Conservation (phyloP, 2,888 invertebrate species). For the Acanthosepion pharaonis region DNA sequence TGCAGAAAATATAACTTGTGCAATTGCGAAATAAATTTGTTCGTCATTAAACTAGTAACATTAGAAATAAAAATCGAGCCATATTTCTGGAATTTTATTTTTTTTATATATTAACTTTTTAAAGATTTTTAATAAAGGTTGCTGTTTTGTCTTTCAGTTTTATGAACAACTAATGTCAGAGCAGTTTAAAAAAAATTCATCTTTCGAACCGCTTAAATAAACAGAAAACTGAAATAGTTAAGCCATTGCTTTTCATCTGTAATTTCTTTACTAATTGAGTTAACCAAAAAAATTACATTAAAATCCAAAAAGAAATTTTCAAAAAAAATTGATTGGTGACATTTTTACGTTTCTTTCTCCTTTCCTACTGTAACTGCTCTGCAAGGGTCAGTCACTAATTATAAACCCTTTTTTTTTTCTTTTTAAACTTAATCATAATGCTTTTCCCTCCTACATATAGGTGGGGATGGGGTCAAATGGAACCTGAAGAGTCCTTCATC, state of each 20-base stretch:
- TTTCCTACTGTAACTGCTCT: background rate
- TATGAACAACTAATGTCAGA: background rate
- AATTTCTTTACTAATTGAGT: background rate
- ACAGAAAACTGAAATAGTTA: background rate
- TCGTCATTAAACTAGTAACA: too few relatives aligned
- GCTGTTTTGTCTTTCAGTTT: background rate
- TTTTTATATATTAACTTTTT: background rate
- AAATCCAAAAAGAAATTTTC: too few relatives aligned
- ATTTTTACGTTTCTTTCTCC: background rate
- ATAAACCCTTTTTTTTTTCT: too few relatives aligned
- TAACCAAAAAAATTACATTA: background rate
- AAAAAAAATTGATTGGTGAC: too few relatives aligned
- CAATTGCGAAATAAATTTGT: too few relatives aligned
- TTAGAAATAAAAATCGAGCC: background rate
- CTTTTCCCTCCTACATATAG: background rate
- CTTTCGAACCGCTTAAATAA: background rate
- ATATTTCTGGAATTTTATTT: background rate
- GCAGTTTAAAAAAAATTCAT: background rate
- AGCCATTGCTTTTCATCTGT: background rate
- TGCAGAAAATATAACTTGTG: too few relatives aligned
- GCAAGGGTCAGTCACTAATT: background rate
- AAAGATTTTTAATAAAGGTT: background rate
- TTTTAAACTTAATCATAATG: background rate
- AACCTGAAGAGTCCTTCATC: conserved; percentile 22
- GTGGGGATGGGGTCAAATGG: background rate